phyloP scores from a whole-genome alignment of 2,797 vertebrate species.

The Takifugu ocellatus region DNA sequence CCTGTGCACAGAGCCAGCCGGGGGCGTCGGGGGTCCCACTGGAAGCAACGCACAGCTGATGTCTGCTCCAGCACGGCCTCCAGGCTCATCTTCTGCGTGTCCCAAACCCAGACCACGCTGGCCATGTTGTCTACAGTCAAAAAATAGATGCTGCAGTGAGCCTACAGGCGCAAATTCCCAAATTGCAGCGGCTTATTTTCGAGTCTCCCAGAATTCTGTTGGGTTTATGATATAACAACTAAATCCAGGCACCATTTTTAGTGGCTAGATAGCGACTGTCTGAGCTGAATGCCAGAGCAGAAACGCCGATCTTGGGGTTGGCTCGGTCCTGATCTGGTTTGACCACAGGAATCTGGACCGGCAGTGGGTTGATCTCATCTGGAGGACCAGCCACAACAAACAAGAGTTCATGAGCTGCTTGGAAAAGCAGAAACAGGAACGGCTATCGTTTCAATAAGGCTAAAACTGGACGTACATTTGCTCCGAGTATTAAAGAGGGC shows the following conservation, averaged over 20 bases:
- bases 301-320: slow-evolving; percentile 91
- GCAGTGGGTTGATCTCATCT: slow-evolving; percentile 84
- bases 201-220: not conserved
- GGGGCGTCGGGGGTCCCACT: slow-evolving; percentile 88
- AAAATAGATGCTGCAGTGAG: slow-evolving; percentile 4
- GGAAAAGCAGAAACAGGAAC: not conserved
- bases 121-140: slow-evolving; percentile 83
- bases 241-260: slow-evolving; percentile 78
- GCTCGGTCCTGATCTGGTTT: slow-evolving; percentile 89
- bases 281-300: slow-evolving; percentile 86
- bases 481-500: slow-evolving; percentile 82
- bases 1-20: slow-evolving; percentile 89
- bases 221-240: not conserved
- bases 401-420: not conserved
- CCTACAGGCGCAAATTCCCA: no score
- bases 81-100: slow-evolving; percentile 83
- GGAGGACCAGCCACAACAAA: slow-evolving; percentile 11
- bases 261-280: slow-evolving; percentile 93
- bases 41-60: slow-evolving; percentile 79
- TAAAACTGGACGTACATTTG: slow-evolving; percentile 78
- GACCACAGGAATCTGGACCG: slow-evolving; percentile 80
- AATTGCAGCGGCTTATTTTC: no score
- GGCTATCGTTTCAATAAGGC: not conserved
- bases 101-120: slow-evolving; percentile 90
- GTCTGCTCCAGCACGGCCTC: slow-evolving; percentile 86